phyloP scores from a whole-genome alignment of 2,113 vertebrate genomes.

The Cebus imitator region DNA sequence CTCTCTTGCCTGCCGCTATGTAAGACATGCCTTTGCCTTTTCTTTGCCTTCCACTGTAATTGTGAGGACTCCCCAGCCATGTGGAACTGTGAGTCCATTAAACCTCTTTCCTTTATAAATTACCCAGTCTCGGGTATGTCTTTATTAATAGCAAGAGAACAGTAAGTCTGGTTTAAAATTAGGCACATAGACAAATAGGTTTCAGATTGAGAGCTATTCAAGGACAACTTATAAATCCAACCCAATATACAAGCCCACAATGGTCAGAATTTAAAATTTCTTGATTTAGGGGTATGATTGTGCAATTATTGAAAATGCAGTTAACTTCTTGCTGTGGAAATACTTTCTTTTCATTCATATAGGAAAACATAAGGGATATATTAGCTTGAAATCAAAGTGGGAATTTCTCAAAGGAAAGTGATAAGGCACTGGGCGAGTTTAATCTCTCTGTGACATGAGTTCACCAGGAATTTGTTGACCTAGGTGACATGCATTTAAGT shows the following conservation, averaged over 20 bases:
- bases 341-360: not conserved
- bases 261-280: not conserved
- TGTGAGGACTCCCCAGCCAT: no score
- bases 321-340: not conserved
- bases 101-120: no score
- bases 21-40: no score
- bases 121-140: no score
- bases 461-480: not conserved
- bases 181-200: not conserved
- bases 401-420: slow-evolving; percentile 1
- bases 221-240: not conserved
- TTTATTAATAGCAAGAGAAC: no score
- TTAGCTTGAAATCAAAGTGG: not conserved
- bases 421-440: not conserved
- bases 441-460: not conserved
- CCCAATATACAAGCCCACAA: not conserved
- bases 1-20: no score
- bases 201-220: not conserved
- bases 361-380: not conserved
- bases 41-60: no score
- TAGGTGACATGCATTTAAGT: not conserved
- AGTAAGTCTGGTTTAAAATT: not conserved
- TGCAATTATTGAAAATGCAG: not conserved
- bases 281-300: not conserved
- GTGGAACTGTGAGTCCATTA: no score